Conservation (phyloP, 1,140 invertebrate genomes). For the Saccostrea glomerata region DNA sequence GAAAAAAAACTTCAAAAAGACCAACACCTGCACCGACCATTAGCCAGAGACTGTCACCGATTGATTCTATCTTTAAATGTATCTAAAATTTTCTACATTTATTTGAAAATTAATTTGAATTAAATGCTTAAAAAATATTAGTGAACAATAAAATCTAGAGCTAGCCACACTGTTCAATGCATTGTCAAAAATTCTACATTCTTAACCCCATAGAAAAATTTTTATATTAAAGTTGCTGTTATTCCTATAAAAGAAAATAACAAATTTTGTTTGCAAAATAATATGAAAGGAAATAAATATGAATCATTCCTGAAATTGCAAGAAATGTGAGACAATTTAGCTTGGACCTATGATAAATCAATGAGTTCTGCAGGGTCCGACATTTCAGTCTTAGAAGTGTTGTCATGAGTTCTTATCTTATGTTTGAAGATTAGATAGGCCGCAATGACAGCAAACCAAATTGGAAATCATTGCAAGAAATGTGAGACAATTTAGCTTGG, state of each 20-base stretch:
- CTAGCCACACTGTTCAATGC: neutral
- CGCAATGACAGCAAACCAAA: neutral
- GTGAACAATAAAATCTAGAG: slow-evolving; percentile 10
- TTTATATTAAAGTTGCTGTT: too few relatives aligned
- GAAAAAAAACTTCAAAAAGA: neutral
- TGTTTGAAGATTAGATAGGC: slow-evolving; percentile 20
- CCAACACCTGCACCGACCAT: slow-evolving; percentile 20
- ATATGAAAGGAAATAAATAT: neutral
- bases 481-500: neutral
- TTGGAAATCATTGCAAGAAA: neutral
- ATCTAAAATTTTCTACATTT: slow-evolving; percentile 10
- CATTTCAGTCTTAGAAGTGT: neutral
- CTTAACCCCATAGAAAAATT: neutral
- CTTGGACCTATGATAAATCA: neutral
- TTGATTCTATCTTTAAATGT: slow-evolving; percentile 19
- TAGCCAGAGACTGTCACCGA: slow-evolving; percentile 2
- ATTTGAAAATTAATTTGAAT: slow-evolving; percentile 36
- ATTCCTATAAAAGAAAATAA: neutral
- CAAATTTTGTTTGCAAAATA: neutral
- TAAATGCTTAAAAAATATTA: slow-evolving; percentile 34
- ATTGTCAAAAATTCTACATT: neutral
- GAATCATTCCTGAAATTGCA: neutral
- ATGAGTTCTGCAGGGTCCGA: neutral
- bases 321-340: neutral
- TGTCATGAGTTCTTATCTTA: neutral